phyloP scores from a whole-genome alignment of 2,888 invertebrate species.

The Macaria notata region DNA sequence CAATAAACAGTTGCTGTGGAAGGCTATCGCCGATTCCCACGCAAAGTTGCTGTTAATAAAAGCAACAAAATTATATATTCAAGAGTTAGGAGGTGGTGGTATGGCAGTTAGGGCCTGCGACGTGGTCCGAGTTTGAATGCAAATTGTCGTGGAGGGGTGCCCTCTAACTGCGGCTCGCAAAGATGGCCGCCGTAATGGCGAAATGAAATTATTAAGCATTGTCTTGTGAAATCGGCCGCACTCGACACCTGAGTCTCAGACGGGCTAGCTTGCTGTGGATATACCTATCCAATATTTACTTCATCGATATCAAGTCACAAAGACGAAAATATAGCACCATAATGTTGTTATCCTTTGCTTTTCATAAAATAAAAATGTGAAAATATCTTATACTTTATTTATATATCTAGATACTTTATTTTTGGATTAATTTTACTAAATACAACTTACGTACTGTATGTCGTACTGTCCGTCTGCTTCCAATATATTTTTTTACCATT shows the following conservation, averaged over 20 bases:
- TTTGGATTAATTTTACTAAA: no score
- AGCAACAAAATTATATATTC: slow-evolving; percentile 83
- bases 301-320: slow-evolving; percentile 9
- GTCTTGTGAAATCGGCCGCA: slow-evolving; percentile 82
- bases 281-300: slow-evolving; percentile 32
- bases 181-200: slow-evolving; percentile 81
- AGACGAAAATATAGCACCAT: no score
- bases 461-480: no score
- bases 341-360: no score
- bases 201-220: slow-evolving; percentile 83
- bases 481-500: no score
- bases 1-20: slow-evolving; percentile 77
- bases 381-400: no score
- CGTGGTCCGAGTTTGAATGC: slow-evolving; percentile 82
- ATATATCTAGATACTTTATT: no score
- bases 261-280: slow-evolving; percentile 62
- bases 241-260: slow-evolving; percentile 79
- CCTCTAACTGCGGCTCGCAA: slow-evolving; percentile 80
- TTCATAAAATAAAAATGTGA: no score
- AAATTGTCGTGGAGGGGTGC: slow-evolving; percentile 80
- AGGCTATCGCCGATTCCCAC: slow-evolving; percentile 81
- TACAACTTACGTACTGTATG: no score
- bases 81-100: slow-evolving; percentile 81
- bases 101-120: slow-evolving; percentile 77
- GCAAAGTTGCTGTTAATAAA: slow-evolving; percentile 81